Evolutionary conservation across 2,888 invertebrate species (phyloP).

Genomic region (Napeogenes inachia): DNA sequence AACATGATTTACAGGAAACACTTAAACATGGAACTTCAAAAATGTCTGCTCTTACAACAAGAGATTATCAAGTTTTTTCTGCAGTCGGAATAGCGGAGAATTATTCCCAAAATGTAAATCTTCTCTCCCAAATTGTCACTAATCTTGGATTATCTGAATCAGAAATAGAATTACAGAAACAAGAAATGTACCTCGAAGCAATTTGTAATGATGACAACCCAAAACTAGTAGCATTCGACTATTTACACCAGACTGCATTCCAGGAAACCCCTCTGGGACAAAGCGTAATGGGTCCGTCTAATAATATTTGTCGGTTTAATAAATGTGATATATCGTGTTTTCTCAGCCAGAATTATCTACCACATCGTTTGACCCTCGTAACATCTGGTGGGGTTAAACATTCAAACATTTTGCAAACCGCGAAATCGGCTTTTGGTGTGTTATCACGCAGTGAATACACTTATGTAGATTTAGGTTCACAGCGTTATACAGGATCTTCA

Average conservation of each 20-base stretch:
- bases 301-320: constrained; percentile 79
- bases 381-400: constrained; percentile 84
- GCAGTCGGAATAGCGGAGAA: constrained; percentile 35
- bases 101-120: constrained; percentile 32
- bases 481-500: constrained; percentile 43
- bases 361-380: constrained; percentile 82
- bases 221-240: constrained; percentile 59
- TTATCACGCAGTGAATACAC: constrained; percentile 16
- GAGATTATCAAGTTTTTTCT: constrained; percentile 54
- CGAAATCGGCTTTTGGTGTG: constrained; percentile 7
- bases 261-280: constrained; percentile 65
- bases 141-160: constrained; percentile 40
- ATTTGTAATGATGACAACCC: constrained; percentile 53
- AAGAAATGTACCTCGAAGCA: constrained; percentile 49
- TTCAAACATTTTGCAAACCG: constrained; percentile 8
- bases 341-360: constrained; percentile 47
- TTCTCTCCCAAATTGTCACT: constrained; percentile 42
- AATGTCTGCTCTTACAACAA: constrained; percentile 44
- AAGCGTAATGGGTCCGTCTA: constrained; percentile 79
- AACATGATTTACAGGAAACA: constrained; percentile 34
- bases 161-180: constrained; percentile 46
- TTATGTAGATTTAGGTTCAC: constrained; percentile 34
- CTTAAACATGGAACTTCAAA: constrained; percentile 38
- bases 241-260: constrained; percentile 68
- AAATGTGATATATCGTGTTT: constrained; percentile 38